Evolutionary conservation across 2,797 vertebrate species (phyloP).

Genomic region (Helicolenus hilgendorfi): DNA sequence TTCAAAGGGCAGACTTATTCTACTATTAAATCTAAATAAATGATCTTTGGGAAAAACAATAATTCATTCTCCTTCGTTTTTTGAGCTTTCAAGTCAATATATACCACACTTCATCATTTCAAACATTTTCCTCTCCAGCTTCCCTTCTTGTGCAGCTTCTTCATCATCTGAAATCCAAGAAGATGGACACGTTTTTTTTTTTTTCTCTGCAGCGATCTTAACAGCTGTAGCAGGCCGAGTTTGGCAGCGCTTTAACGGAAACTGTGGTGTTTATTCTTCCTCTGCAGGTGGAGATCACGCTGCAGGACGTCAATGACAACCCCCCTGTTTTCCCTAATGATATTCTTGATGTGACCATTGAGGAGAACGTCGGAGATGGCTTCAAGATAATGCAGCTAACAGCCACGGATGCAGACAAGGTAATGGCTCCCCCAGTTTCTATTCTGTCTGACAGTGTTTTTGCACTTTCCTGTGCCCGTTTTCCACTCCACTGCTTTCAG

Average conservation of each 20-base stretch:
- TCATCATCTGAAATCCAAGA: slow-evolving; percentile 58
- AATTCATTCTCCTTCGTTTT: slow-evolving; percentile 19
- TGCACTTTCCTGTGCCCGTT: slow-evolving; percentile 47
- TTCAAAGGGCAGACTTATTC: background rate
- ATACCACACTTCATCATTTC: slow-evolving; percentile 29
- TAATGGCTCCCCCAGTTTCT: slow-evolving; percentile 75
- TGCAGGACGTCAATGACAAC: slow-evolving; percentile 99
- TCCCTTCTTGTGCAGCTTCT: slow-evolving; percentile 46
- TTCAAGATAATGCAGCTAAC: slow-evolving; percentile 98
- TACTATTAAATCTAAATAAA: slow-evolving; percentile 8
- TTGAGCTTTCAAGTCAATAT: slow-evolving; percentile 14
- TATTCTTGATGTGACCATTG: slow-evolving; percentile 95
- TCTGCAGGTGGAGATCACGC: slow-evolving; percentile 97
- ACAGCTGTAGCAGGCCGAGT: slow-evolving; percentile 45
- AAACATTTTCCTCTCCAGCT: slow-evolving; percentile 20
- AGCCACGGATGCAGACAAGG: slow-evolving; percentile 98
- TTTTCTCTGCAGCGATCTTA: slow-evolving; percentile 20
- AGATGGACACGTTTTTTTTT: background rate
- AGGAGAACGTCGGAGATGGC: slow-evolving; percentile 97
- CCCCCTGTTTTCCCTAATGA: slow-evolving; percentile 97
- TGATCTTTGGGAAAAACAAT: slow-evolving; percentile 3
- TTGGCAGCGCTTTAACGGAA: slow-evolving; percentile 70
- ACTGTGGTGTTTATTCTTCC: slow-evolving; percentile 70
- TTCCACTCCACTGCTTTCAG: slow-evolving; percentile 60
- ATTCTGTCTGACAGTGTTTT: slow-evolving; percentile 61